These are phyloP conservation scores for Glaucomys volans DNA, from an alignment of 2,113 vertebrate species.

Conservation along the genomic window DNA sequence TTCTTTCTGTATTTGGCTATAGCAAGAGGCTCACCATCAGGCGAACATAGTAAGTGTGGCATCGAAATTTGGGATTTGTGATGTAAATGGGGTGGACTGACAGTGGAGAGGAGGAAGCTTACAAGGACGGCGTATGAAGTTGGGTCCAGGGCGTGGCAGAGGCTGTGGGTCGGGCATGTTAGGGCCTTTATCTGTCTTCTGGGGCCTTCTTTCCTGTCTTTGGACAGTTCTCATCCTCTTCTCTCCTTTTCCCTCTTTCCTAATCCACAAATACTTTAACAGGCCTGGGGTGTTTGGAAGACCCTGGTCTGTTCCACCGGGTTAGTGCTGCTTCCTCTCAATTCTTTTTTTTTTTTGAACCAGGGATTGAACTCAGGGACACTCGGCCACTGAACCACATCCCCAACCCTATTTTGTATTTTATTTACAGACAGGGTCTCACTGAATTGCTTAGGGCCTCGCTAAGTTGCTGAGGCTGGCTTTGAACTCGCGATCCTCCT, in stretches of 20 bases:
- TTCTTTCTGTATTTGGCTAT: neutral
- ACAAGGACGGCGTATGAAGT: neutral
- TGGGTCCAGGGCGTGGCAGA: neutral
- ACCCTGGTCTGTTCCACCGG: no score
- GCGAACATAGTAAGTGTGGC: neutral
- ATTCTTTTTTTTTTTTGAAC: no score
- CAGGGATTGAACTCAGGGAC: no score
- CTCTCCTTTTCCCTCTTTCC: neutral
- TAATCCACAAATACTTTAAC: neutral
- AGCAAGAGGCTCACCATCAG: neutral
- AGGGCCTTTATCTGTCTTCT: neutral
- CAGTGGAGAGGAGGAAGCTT: neutral
- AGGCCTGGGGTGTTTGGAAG: neutral
- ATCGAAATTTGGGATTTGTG: neutral
- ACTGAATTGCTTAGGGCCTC: no score
- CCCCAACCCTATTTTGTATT: no score
- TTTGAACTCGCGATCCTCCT: no score
- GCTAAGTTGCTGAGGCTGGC: no score
- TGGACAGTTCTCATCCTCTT: neutral
- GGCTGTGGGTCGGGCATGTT: fast-evolving
- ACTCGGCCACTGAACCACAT: no score
- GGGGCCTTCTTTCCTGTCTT: neutral
- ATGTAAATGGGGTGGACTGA: neutral
- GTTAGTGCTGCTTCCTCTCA: neutral
- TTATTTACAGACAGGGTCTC: no score